A percentile compares a stretch with the other conserved stretches of the same genome.
Conservation (phyloP, 2,797 vertebrate genomes). For the Neosilurus hyrtlii region DNA sequence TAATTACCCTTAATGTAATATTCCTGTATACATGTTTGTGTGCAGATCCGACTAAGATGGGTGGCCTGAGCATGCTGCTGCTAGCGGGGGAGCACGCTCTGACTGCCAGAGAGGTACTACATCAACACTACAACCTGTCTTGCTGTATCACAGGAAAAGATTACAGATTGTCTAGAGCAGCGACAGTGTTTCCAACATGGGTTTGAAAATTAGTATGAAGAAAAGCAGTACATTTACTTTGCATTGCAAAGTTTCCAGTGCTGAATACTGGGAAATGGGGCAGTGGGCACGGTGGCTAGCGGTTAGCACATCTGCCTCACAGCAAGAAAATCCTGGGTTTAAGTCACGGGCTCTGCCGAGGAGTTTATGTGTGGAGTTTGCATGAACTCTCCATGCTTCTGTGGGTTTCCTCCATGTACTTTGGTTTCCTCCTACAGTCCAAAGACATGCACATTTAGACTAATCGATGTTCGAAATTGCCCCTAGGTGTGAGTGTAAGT, state of each 20-base stretch:
- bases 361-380: too few relatives aligned
- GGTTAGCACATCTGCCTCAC: too few relatives aligned
- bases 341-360: too few relatives aligned
- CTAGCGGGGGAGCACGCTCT: constrained; percentile 95
- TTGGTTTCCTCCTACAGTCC: too few relatives aligned
- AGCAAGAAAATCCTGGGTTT: too few relatives aligned
- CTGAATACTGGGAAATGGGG: too few relatives aligned
- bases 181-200: not conserved
- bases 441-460: too few relatives aligned
- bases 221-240: not conserved
- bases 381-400: too few relatives aligned
- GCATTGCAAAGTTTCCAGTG: not conserved
- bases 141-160: not conserved
- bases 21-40: not conserved
- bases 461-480: too few relatives aligned
- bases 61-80: constrained; percentile 97
- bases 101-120: constrained; percentile 85
- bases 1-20: not conserved
- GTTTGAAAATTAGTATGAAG: not conserved
- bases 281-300: too few relatives aligned
- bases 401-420: too few relatives aligned
- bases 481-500: too few relatives aligned
- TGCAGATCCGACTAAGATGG: constrained; percentile 86
- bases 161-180: not conserved
- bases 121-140: not conserved